Conservation (phyloP, 2,888 invertebrate species). For the Anaspis maculata region DNA sequence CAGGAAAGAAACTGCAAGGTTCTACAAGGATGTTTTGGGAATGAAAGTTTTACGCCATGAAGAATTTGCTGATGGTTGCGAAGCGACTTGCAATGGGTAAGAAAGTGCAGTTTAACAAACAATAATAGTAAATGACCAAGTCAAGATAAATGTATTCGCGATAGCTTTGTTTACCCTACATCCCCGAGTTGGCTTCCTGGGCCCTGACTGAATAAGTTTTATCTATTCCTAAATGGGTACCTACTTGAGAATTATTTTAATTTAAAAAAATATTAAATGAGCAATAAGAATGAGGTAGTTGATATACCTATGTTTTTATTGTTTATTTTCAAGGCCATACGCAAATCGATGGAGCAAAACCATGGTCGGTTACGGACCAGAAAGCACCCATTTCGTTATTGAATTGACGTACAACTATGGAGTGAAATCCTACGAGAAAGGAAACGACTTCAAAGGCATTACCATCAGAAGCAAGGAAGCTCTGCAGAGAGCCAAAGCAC, state of each 20-base stretch:
- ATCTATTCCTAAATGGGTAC: too few species aligned
- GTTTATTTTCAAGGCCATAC: slow-evolving; percentile 87
- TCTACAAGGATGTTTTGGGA: slow-evolving; percentile 83
- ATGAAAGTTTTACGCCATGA: slow-evolving; percentile 97
- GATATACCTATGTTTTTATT: too few species aligned
- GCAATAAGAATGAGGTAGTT: too few species aligned
- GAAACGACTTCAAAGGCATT: slow-evolving; percentile 87
- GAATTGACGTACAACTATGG: slow-evolving; percentile 98
- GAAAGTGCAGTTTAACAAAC: slow-evolving; percentile 15
- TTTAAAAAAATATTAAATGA: too few species aligned
- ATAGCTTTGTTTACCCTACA: too few species aligned
- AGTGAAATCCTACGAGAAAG: slow-evolving; percentile 74
- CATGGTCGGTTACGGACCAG: slow-evolving; percentile 97
- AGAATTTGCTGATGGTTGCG: slow-evolving; percentile 94
- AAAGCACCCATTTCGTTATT: slow-evolving; percentile 89
- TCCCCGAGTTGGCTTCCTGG: too few species aligned
- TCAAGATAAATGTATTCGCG: too few species aligned
- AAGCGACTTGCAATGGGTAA: slow-evolving; percentile 96
- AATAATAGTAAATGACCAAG: too few species aligned
- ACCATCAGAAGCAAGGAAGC: slow-evolving; percentile 73
- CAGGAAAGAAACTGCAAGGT: slow-evolving; percentile 73
- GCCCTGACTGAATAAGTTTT: too few species aligned
- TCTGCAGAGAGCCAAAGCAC: slow-evolving; percentile 60
- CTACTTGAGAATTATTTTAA: too few species aligned
- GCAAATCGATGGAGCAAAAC: slow-evolving; percentile 98